A percentile compares a stretch with the other conserved stretches of the same genome.
Conservation (phyloP, 2,113 vertebrate species). For the Neolamprologus cancellatus region DNA sequence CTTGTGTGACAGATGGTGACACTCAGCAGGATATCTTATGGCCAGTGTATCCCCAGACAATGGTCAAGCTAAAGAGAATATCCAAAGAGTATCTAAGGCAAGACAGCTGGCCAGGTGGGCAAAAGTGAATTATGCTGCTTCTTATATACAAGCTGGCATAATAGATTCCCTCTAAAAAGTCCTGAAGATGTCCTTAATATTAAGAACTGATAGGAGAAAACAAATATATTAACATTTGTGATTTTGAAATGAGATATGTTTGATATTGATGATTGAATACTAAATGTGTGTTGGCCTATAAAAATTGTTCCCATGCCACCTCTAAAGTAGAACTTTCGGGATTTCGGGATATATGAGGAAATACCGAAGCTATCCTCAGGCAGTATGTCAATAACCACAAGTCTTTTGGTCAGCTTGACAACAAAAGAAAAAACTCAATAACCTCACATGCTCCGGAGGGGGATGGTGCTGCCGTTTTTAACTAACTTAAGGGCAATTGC, state of each 20-base stretch:
- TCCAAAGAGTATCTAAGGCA: neutral
- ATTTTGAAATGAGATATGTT: neutral
- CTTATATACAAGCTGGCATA: neutral
- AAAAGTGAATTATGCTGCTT: neutral
- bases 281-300: neutral
- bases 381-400: neutral
- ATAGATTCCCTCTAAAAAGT: neutral
- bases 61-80: neutral
- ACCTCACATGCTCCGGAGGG: neutral
- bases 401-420: neutral
- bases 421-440: neutral
- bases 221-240: neutral
- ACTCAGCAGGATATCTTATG: constrained; percentile 20
- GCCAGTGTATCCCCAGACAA: neutral
- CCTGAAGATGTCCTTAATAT: neutral
- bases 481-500: neutral
- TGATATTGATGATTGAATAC: neutral
- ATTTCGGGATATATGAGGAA: neutral
- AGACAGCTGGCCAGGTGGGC: neutral
- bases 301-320: neutral
- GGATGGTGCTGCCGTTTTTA: neutral
- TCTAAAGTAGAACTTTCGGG: neutral
- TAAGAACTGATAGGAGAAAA: neutral
- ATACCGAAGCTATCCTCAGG: neutral
- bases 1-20: constrained; percentile 33